phyloP scores from a whole-genome alignment of 1,140 invertebrate species.

The Lethocerus indicus region DNA sequence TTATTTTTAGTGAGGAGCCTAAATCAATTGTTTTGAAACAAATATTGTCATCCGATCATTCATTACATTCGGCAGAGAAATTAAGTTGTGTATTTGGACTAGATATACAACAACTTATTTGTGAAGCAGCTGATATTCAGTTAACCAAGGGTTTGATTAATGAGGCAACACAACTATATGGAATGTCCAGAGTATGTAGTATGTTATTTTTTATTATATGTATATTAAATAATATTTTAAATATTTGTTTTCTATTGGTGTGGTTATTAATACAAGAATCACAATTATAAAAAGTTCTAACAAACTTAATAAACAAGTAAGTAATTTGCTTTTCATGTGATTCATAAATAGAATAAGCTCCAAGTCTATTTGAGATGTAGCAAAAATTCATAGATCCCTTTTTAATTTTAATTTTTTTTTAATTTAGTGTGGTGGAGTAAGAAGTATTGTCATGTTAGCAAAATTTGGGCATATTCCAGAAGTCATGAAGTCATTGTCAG shows the following conservation, averaged over 20 bases:
- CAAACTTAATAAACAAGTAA: no score
- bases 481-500: conserved; percentile 31
- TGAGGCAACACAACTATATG: conserved; percentile 50
- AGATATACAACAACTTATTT: conserved; percentile 48
- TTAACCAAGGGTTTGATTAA: conserved; percentile 41
- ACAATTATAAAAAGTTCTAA: no score
- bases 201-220: no score
- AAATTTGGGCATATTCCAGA: conserved; percentile 32
- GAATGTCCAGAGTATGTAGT: conserved; percentile 41
- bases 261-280: no score
- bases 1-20: conserved; percentile 9
- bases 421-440: conserved; percentile 30
- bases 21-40: conserved; percentile 47
- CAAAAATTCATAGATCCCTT: no score
- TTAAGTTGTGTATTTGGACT: conserved; percentile 40
- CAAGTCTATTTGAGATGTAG: no score
- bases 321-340: no score
- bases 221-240: conserved; percentile 5
- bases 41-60: conserved; percentile 32
- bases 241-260: no score
- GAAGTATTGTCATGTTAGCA: conserved; percentile 40
- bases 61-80: conserved; percentile 35
- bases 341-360: no score
- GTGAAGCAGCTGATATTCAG: conserved; percentile 51
- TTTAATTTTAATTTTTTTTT: conserved; percentile 9